Evolutionary conservation across 2,888 invertebrate species (phyloP), one percentile per base, ranked within the genome.

Genomic region (Hyles lineata): DNA sequence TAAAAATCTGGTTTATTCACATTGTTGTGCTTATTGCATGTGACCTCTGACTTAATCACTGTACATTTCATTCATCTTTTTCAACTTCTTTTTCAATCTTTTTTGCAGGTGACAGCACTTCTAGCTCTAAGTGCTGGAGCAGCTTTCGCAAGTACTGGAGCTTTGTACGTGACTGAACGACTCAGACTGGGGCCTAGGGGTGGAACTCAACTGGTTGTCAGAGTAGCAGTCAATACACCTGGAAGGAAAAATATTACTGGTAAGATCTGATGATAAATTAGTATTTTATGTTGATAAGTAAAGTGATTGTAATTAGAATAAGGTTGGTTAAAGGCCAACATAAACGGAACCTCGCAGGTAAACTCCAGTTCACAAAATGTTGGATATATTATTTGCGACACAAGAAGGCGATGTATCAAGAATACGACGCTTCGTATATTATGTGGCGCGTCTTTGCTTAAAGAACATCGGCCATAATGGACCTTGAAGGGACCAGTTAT

Each of bases 191-290:
- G 96, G 0, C 96, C 96, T 0, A 95, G 96, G 11, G 96, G 96
- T 0, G 96, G 96, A 0, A 96, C 96, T 0, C 96, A 96, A 52
- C 85, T 96, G 43, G 96, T 96, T 0, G 96, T 96, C 0, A 85
- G 96, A 71, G 95, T 96, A 0, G 93, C 96, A 15, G 96, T 96
- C 63, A 96, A 96, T 43, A 96, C 96, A 0, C 95, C 96, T 1
- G 96, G 96, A 62, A 86, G 95, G 63, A 96, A 96, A 85, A 96
- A 96, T 84, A 96, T 96, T 87, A 96, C 96, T 74, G 96, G 96
- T 96, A 84, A 73, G 76, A 50, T 50, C 21, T 61, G 19, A 17
- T 15, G 7, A 23, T 25, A 11, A 17, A 2, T 25, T 3, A 9
- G 7, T 7, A 9, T 35, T 15, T 43, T 43, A 11, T 8, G 15